phyloP scores from a whole-genome alignment of 2,113 vertebrate genomes.

The Apodemus speciosus region DNA sequence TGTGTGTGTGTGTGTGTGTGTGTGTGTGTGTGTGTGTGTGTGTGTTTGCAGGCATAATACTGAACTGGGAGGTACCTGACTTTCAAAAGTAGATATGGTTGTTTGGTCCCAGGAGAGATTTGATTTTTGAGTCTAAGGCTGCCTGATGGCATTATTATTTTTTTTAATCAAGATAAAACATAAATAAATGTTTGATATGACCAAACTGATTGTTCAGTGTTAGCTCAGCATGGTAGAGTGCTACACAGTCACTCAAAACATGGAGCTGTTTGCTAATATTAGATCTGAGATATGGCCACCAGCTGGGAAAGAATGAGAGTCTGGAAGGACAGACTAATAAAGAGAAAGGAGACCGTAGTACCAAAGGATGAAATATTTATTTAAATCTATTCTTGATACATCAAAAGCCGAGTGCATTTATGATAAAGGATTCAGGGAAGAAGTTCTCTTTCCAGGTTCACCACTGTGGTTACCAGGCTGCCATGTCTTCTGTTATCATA shows the following conservation, averaged over 20 bases:
- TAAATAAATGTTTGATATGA: background rate
- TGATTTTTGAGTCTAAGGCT: background rate
- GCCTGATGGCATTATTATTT: background rate
- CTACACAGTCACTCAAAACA: background rate
- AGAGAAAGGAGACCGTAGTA: constrained; percentile 65
- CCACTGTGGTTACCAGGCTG: constrained; percentile 71
- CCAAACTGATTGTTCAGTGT: background rate
- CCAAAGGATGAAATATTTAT: constrained; percentile 86
- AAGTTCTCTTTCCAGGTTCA: constrained; percentile 79
- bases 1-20: background rate
- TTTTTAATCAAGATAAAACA: background rate
- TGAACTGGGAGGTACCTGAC: background rate
- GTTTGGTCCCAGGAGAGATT: background rate
- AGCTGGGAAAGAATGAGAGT: background rate
- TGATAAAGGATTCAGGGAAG: constrained; percentile 84
- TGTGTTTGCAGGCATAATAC: background rate
- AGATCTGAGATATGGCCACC: background rate
- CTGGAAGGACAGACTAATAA: background rate
- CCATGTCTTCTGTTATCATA: constrained; percentile 61
- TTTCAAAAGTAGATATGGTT: background rate
- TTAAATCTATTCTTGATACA: constrained; percentile 83
- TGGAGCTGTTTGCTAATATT: too few relatives aligned
- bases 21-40: background rate
- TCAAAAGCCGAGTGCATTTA: constrained; percentile 85
- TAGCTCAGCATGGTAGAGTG: background rate